Conservation (phyloP, 2,888 invertebrate genomes). For the Tribolium freemani region DNA sequence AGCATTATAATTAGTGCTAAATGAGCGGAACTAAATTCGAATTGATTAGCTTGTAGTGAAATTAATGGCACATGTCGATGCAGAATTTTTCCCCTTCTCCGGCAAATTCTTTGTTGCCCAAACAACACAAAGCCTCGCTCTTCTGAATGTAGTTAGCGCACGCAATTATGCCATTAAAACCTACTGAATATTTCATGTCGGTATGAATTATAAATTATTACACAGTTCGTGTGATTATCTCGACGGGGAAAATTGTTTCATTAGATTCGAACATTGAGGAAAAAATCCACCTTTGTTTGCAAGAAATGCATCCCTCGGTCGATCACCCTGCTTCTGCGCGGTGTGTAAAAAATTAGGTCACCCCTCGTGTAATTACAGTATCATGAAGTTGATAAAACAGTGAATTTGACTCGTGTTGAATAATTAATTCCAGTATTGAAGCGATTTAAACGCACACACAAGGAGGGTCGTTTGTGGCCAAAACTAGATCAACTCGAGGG, state of each 20-base stretch:
- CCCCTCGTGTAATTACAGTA: not conserved
- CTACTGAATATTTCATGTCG: constrained; percentile 42
- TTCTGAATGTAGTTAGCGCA: constrained; percentile 31
- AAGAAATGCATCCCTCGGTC: not conserved
- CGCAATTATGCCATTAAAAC: constrained; percentile 44
- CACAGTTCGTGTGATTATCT: constrained; percentile 34
- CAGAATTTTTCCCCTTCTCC: not conserved
- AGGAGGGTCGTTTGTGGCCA: not conserved
- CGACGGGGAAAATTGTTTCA: constrained; percentile 35
- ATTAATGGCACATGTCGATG: constrained; percentile 25
- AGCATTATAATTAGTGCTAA: constrained; percentile 29
- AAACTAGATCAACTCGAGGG: not conserved
- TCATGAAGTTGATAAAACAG: not conserved
- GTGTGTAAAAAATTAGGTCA: not conserved
- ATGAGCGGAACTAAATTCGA: constrained; percentile 39
- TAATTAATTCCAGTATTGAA: not conserved
- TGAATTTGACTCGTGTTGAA: not conserved
- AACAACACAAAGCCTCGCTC: constrained; percentile 15
- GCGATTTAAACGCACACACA: not conserved
- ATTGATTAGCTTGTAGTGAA: constrained; percentile 34
- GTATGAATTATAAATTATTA: constrained; percentile 39
- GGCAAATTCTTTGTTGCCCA: not conserved
- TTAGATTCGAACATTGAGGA: not conserved
- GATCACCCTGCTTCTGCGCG: not conserved
- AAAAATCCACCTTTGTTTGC: not conserved